phyloP scores from a whole-genome alignment of 2,888 invertebrate species.

The Eilema depressum region DNA sequence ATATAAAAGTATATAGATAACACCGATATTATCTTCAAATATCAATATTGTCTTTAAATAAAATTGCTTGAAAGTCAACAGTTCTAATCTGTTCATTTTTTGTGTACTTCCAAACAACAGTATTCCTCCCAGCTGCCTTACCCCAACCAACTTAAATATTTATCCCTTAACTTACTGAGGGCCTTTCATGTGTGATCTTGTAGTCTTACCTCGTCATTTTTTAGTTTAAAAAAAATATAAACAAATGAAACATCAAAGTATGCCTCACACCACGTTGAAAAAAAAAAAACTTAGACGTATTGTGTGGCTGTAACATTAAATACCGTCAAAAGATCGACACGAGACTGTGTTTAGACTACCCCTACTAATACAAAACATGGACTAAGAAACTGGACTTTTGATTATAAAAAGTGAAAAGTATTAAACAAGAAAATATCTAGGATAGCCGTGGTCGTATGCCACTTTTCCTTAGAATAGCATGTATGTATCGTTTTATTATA shows the following conservation, averaged over 20 bases:
- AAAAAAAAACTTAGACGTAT: slow-evolving; percentile 9
- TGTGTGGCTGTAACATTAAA: slow-evolving; percentile 31
- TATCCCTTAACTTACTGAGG: slow-evolving; percentile 38
- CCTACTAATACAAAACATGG: not conserved
- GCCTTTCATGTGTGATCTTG: slow-evolving; percentile 56
- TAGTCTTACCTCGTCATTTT: slow-evolving; percentile 55
- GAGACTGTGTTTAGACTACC: not conserved
- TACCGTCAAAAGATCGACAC: not conserved
- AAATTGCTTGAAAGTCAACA: not conserved
- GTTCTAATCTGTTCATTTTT: not conserved
- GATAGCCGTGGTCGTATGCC: too few species aligned
- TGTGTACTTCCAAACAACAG: slow-evolving; percentile 1
- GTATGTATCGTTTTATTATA: too few species aligned
- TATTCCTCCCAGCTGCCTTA: slow-evolving; percentile 37
- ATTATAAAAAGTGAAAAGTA: too few species aligned
- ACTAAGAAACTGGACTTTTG: not conserved
- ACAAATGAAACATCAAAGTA: slow-evolving; percentile 68
- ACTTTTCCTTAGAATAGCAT: too few species aligned
- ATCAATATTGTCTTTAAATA: not conserved
- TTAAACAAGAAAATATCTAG: too few species aligned
- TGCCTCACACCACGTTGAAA: slow-evolving; percentile 62
- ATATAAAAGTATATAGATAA: not conserved
- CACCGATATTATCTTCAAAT: not conserved
- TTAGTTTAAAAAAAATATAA: slow-evolving; percentile 57
- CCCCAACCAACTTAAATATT: slow-evolving; percentile 49